These are phyloP conservation scores for Eriosoma lanigerum DNA, from an alignment of 1,140 invertebrate genomes.

Conservation along the genomic window DNA sequence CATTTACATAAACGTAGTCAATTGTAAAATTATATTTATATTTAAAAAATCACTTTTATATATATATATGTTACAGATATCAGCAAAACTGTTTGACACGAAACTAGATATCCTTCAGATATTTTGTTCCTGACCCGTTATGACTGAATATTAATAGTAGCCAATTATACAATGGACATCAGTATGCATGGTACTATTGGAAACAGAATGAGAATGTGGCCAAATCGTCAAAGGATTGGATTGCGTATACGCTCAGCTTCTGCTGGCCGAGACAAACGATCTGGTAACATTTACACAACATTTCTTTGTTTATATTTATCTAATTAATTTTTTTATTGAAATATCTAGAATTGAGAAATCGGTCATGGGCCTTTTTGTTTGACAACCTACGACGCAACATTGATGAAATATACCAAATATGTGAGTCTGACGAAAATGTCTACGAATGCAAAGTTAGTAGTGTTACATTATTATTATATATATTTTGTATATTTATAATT, in stretches of 20 bases:
- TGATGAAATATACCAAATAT: conserved; percentile 69
- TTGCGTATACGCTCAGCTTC: conserved; percentile 76
- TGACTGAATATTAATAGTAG: neutral
- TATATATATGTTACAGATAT: too few species aligned
- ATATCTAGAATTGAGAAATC: conserved; percentile 79
- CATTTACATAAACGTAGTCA: too few species aligned
- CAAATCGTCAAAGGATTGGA: conserved; percentile 56
- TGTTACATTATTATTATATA: neutral
- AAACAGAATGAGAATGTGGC: conserved; percentile 44
- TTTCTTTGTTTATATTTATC: neutral
- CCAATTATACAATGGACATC: conserved; percentile 5
- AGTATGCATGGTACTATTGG: conserved; percentile 25
- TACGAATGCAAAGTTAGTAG: conserved; percentile 65
- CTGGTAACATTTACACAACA: conserved; percentile 58
- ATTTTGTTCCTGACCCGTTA: neutral
- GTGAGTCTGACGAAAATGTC: conserved; percentile 67
- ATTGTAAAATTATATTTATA: too few species aligned
- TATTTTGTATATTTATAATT: neutral
- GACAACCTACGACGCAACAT: conserved; percentile 90
- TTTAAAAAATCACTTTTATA: too few species aligned
- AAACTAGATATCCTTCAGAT: too few species aligned
- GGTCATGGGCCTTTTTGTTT: conserved; percentile 94
- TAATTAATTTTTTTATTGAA: conserved; percentile 53
- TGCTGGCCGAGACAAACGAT: conserved; percentile 81
- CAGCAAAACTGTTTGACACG: too few species aligned